phyloP scores from a whole-genome alignment of 2,888 invertebrate species.

The Lycocerus yunnanus region DNA sequence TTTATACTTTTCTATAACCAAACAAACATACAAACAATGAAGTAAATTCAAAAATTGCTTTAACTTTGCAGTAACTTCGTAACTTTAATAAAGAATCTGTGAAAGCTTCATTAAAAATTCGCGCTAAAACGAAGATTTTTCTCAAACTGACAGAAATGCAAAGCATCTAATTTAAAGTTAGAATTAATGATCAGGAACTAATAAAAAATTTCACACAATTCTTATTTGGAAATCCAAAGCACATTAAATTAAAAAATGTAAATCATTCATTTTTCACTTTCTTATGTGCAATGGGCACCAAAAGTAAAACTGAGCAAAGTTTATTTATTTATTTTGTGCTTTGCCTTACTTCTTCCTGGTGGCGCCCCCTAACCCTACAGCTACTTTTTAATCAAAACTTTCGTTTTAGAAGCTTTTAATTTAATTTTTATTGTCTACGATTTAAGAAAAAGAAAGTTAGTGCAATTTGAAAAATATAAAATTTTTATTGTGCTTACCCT shows the following conservation, averaged over 20 bases:
- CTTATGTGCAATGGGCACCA: not conserved
- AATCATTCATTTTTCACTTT: not conserved
- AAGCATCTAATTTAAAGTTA: not conserved
- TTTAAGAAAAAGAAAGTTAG: not conserved
- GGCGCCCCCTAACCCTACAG: not conserved
- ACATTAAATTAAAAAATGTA: not conserved
- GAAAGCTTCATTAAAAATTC: not conserved
- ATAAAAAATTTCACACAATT: not conserved
- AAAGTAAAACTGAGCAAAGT: not conserved
- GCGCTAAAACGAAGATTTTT: not conserved
- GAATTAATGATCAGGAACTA: not conserved
- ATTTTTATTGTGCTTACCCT: not conserved
- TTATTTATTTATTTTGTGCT: not conserved
- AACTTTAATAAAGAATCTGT: not conserved
- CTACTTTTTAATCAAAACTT: not conserved
- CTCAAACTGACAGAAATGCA: not conserved
- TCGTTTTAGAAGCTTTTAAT: not conserved
- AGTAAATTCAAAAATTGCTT: not conserved
- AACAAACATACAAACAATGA: not conserved
- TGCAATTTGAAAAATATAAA: not conserved
- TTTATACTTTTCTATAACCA: not conserved
- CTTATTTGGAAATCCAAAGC: not conserved
- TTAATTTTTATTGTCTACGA: not conserved
- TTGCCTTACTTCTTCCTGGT: not conserved
- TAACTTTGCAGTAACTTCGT: not conserved